Conservation (phyloP, 2,797 vertebrate genomes). For the Chloroceryle inda region DNA sequence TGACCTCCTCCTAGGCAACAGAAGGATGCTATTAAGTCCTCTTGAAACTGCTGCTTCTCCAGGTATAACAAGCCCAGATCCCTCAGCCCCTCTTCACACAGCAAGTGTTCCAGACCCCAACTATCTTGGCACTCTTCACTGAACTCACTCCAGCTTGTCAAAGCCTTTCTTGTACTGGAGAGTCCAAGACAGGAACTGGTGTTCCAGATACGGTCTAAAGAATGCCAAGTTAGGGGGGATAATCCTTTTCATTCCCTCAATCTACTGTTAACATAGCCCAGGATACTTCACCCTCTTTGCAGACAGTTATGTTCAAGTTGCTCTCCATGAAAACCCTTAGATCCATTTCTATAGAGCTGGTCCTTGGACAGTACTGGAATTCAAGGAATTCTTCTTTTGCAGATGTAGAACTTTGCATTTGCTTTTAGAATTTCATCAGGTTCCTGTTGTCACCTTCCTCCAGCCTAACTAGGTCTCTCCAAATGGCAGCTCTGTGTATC, state of each 20-base stretch:
- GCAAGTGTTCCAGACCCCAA: not conserved
- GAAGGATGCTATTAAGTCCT: not conserved
- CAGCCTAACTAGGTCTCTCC: not conserved
- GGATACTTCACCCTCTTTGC: not conserved
- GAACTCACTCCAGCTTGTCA: not conserved
- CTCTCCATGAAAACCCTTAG: not conserved
- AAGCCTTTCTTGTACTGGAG: not conserved
- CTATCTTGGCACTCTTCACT: not conserved
- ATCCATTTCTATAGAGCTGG: not conserved
- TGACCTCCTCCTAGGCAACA: not conserved
- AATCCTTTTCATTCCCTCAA: not conserved
- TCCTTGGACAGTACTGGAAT: not conserved
- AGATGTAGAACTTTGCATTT: not conserved
- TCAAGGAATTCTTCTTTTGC: not conserved
- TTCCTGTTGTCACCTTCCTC: not conserved
- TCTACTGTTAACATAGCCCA: not conserved
- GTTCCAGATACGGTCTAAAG: not conserved
- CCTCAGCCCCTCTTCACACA: not conserved
- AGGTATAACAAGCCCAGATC: not conserved
- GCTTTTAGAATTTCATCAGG: not conserved
- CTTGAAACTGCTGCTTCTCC: not conserved
- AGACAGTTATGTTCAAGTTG: not conserved
- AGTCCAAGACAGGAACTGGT: not conserved
- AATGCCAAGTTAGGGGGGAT: not conserved
- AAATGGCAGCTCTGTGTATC: not conserved